Conservation (phyloP, 2,113 vertebrate genomes). For the Apteryx mantelli region DNA sequence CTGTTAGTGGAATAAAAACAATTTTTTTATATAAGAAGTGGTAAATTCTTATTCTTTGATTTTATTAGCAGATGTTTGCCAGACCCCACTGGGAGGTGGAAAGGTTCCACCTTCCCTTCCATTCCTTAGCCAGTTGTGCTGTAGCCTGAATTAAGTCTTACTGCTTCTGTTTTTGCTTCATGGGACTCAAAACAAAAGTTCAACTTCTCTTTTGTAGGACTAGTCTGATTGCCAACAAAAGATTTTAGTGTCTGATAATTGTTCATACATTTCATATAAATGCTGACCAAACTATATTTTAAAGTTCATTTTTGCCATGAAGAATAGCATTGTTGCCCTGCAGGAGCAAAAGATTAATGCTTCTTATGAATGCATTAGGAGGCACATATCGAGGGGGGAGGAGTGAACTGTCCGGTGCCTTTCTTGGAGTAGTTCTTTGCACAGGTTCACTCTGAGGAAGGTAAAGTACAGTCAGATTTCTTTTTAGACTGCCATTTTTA, state of each 20-base stretch:
- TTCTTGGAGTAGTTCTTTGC: not conserved
- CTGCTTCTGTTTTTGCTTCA: not conserved
- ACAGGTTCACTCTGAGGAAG: not conserved
- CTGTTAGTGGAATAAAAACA: not conserved
- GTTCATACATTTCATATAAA: fast-evolving
- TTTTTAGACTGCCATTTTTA: not conserved
- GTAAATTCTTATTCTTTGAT: not conserved
- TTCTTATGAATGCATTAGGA: not conserved
- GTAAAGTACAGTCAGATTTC: not conserved
- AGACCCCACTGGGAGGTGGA: not conserved
- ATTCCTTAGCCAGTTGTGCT: too few species aligned
- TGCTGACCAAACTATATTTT: not conserved
- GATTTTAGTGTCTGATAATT: not conserved
- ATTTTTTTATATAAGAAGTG: not conserved
- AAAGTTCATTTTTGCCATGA: not conserved
- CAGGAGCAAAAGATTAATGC: not conserved
- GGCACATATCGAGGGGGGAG: not conserved
- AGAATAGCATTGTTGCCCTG: not conserved
- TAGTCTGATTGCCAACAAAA: not conserved
- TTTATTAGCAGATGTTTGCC: not conserved
- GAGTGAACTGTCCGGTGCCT: not conserved
- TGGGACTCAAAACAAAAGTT: not conserved
- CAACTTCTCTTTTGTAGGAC: not conserved
- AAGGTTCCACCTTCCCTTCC: not conserved
- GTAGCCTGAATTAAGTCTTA: not conserved